A percentile compares a stretch with the other conserved stretches of the same genome.
phyloP scores from a whole-genome alignment of 2,113 vertebrate species.

The Epinephelus lanceolatus region DNA sequence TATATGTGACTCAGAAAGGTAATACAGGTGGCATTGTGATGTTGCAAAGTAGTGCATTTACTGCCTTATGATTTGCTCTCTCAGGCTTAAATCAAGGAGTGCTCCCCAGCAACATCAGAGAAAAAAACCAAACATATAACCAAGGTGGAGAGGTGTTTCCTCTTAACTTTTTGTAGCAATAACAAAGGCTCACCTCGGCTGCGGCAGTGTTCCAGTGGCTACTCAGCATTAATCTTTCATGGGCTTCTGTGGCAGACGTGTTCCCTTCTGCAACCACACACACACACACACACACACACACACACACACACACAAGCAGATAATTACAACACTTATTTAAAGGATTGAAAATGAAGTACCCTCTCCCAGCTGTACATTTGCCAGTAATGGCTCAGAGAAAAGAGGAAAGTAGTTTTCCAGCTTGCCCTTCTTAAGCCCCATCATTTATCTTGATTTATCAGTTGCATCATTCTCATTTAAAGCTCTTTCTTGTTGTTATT shows the following conservation, averaged over 20 bases:
- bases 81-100: background rate
- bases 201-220: constrained; percentile 43
- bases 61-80: background rate
- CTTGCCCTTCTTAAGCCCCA: background rate
- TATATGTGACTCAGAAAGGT: background rate
- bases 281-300: background rate
- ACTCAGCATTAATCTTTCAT: constrained; percentile 72
- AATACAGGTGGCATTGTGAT: too few relatives aligned
- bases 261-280: constrained; percentile 34
- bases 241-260: constrained; percentile 43
- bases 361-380: constrained; percentile 46
- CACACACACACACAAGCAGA: constrained; percentile 29
- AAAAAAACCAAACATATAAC: background rate
- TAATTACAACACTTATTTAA: constrained; percentile 68
- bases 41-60: background rate
- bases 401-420: constrained; percentile 42
- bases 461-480: constrained; percentile 25
- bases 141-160: constrained; percentile 27
- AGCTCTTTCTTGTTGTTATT: constrained; percentile 16
- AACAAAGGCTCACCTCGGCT: constrained; percentile 47
- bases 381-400: constrained; percentile 35
- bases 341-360: constrained; percentile 57
- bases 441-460: constrained; percentile 64
- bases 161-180: constrained; percentile 20
- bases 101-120: background rate